Evolutionary conservation across 2,797 vertebrate species (phyloP).

Genomic region (Helicolenus hilgendorfi): DNA sequence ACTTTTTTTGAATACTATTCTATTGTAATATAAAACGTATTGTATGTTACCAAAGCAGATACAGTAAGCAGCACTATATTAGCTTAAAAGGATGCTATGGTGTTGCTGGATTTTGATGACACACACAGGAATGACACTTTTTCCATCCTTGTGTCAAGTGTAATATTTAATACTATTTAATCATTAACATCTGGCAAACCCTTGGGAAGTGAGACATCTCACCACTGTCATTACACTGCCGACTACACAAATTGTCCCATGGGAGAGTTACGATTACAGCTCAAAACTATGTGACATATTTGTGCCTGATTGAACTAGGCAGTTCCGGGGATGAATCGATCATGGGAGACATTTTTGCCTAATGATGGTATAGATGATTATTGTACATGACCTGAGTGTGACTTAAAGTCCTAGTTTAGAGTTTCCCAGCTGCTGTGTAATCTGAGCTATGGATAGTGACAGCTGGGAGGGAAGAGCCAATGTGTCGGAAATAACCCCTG

Average conservation of each 20-base stretch:
- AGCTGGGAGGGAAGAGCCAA: constrained; percentile 75
- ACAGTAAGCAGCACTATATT: neutral
- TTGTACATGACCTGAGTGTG: constrained; percentile 50
- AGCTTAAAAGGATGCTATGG: neutral
- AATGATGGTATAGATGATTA: constrained; percentile 64
- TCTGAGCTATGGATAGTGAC: constrained; percentile 79
- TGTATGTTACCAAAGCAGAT: neutral
- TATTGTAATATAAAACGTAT: neutral
- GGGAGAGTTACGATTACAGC: neutral
- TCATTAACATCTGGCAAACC: constrained; percentile 1
- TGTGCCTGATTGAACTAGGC: neutral
- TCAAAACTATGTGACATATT: constrained; percentile 17
- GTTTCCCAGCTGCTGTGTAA: constrained; percentile 81
- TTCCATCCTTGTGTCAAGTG: neutral
- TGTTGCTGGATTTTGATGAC: neutral
- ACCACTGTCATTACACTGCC: neutral
- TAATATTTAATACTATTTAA: neutral
- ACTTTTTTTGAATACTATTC: neutral
- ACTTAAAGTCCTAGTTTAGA: constrained; percentile 73
- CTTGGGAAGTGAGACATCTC: neutral
- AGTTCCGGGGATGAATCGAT: neutral
- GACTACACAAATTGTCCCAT: constrained; percentile 7
- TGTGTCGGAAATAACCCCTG: constrained; percentile 76
- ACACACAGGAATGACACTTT: neutral
- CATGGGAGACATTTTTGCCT: neutral